Percentiles rank a stretch among this genome's conserved stretches.
These are phyloP conservation scores for Bradypodion pumilum DNA, from an alignment of 2,797 vertebrate species.

Conservation along the genomic window DNA sequence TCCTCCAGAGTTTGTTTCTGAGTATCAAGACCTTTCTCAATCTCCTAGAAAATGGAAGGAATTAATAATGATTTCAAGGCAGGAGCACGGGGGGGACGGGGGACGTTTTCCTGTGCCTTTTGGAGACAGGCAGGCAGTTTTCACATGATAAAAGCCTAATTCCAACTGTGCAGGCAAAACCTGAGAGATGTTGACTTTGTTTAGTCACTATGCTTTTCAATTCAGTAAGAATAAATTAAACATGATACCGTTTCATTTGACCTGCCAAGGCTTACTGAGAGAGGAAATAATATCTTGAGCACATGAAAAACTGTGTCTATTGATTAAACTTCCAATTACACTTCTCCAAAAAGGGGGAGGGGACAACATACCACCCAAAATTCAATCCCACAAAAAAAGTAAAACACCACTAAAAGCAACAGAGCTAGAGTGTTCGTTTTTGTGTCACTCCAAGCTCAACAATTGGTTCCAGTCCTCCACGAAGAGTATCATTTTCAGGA, in stretches of 20 bases:
- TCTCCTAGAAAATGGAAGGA: constrained; percentile 76
- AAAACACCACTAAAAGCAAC: constrained; percentile 70
- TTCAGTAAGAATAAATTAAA: constrained; percentile 70
- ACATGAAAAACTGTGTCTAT: constrained; percentile 35
- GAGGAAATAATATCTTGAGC: constrained; percentile 35
- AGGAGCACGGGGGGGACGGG: too few species aligned
- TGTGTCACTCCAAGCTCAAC: constrained; percentile 75
- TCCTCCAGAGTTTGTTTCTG: constrained; percentile 81
- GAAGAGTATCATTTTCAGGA: constrained; percentile 72
- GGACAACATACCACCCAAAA: constrained; percentile 29
- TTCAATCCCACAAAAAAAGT: constrained; percentile 55
- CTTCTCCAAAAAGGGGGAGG: constrained; percentile 43
- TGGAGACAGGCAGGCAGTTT: constrained; percentile 41
- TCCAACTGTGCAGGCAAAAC: constrained; percentile 44
- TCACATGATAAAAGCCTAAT: constrained; percentile 54
- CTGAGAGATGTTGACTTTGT: constrained; percentile 54
- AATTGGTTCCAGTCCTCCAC: constrained; percentile 67
- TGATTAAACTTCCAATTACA: constrained; percentile 42
- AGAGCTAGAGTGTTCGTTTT: constrained; percentile 81
- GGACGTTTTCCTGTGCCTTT: not conserved
- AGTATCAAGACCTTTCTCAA: constrained; percentile 78
- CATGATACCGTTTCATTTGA: constrained; percentile 63
- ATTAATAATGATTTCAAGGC: constrained; percentile 45
- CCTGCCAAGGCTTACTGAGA: constrained; percentile 44
- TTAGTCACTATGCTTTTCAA: constrained; percentile 63